These are phyloP conservation scores for Aegithalos caudatus DNA, from an alignment of 2,113 vertebrate genomes.

Conservation along the genomic window DNA sequence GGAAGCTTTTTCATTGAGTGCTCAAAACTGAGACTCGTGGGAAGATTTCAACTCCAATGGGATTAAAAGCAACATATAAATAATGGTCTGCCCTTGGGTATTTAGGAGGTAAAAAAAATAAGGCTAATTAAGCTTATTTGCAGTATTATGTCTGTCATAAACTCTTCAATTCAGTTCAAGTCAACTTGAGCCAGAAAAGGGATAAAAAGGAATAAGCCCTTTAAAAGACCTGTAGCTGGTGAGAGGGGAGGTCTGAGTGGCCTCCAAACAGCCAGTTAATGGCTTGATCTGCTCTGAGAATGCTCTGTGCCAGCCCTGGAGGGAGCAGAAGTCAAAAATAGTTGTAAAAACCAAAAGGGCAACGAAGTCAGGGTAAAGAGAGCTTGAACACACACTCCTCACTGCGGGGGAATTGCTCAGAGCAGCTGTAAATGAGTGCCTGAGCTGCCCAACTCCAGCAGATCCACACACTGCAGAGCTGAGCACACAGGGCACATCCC, in stretches of 20 bases:
- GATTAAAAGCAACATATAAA: constrained; percentile 41
- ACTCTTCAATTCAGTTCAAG: constrained; percentile 4
- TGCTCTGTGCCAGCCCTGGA: background rate
- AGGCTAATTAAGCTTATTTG: constrained; percentile 40
- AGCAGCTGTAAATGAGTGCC: background rate
- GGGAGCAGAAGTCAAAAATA: background rate
- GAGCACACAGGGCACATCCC: background rate
- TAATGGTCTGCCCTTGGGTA: background rate
- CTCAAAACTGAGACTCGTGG: background rate
- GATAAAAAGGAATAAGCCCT: constrained; percentile 7
- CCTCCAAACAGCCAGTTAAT: background rate
- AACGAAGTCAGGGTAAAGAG: background rate
- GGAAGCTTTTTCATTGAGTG: background rate
- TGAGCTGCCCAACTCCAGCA: background rate
- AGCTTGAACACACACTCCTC: background rate
- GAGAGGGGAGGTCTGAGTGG: background rate
- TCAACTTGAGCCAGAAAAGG: background rate
- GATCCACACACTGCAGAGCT: background rate
- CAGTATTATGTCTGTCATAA: constrained; percentile 43
- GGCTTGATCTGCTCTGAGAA: background rate
- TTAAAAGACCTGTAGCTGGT: background rate
- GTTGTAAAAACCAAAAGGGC: background rate
- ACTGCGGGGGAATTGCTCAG: background rate
- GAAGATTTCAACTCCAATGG: constrained; percentile 14
- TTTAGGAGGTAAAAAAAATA: background rate